Evolutionary conservation across 64 coral and sea anemone genomes (phyloP), one percentile per base, ranked within the genome.

Genomic region (Montipora capricornis): DNA sequence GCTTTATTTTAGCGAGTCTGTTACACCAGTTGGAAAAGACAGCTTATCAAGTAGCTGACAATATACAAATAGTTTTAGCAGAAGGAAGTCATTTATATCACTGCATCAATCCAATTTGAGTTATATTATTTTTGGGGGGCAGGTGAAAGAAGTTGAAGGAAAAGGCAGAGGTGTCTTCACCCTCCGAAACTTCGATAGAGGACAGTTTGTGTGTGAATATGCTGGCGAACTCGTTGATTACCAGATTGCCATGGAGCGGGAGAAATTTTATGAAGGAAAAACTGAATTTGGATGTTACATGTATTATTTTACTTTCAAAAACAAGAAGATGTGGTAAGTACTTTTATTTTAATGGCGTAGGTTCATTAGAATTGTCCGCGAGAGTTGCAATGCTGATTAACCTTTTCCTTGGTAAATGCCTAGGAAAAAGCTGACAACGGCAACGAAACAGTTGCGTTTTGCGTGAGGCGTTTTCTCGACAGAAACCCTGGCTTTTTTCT

Each of bases 181-280:
- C 44, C 76, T 44, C 14, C 87, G 64, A 49, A 17, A 49, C 10
- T 99, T 99, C 80, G 17, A 73, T 70, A 96, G 93, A 92, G 89
- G 95, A 71, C 89, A 99, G 26, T 96, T 99, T 87, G 80, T 99
- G 37, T 99, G 98, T 87, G 98, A 99, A 96, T 99, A 99, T 80
- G 79, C 92, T 92, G 98, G 98, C 44, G 98, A 99, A 73, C 71
- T 96, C 3, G 91, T 99, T 44, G 90, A 79, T 61, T 89, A 85
- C 22, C 22, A 95, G 5, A 91, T 79, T 77, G 98, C 98, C 67
- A 99, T 90, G 49, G 74, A 94, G 19, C 82, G 98, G 45, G 98
- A 99, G 67, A 90, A 92, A 55, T 29, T 85, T 5, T 99, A 96
- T 78, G 83, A 87, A 77, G 92, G 83, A 20, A 83, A 96, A 76